Evolutionary conservation across 2,113 vertebrate species (phyloP).

Genomic region (Thalassoma bifasciatum): DNA sequence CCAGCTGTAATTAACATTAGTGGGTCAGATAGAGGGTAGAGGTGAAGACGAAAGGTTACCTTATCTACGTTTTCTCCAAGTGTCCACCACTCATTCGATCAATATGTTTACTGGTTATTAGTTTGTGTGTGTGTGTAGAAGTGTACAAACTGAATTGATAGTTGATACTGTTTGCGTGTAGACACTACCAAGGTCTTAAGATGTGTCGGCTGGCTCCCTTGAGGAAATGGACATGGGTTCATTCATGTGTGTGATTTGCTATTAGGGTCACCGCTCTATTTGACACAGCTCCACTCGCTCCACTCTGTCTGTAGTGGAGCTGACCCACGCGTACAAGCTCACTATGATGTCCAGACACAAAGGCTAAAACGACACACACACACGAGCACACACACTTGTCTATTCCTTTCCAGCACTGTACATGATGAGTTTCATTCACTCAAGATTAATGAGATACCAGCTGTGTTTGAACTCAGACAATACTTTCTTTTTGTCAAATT

Average conservation of each 20-base stretch:
- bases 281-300: slow-evolving; percentile 69
- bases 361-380: slow-evolving; percentile 22
- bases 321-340: slow-evolving; percentile 52
- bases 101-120: slow-evolving; percentile 22
- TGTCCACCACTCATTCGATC: slow-evolving; percentile 29
- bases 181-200: slow-evolving; percentile 57
- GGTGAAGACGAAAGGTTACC: slow-evolving; percentile 71
- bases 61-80: slow-evolving; percentile 28
- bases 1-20: slow-evolving; percentile 80
- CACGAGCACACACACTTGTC: slow-evolving; percentile 38
- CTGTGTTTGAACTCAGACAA: slow-evolving; percentile 12
- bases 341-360: slow-evolving; percentile 59
- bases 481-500: not conserved
- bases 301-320: slow-evolving; percentile 46
- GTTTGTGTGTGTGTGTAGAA: slow-evolving; percentile 5
- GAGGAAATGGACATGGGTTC: slow-evolving; percentile 74
- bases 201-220: slow-evolving; percentile 67
- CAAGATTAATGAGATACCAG: slow-evolving; percentile 11
- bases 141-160: slow-evolving; percentile 42
- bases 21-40: slow-evolving; percentile 75
- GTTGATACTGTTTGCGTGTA: slow-evolving; percentile 46
- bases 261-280: slow-evolving; percentile 77
- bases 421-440: slow-evolving; percentile 36
- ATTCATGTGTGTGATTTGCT: slow-evolving; percentile 79
- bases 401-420: slow-evolving; percentile 1